Evolutionary conservation across 2,797 vertebrate species (phyloP).

Genomic region (Taenioides sp.): DNA sequence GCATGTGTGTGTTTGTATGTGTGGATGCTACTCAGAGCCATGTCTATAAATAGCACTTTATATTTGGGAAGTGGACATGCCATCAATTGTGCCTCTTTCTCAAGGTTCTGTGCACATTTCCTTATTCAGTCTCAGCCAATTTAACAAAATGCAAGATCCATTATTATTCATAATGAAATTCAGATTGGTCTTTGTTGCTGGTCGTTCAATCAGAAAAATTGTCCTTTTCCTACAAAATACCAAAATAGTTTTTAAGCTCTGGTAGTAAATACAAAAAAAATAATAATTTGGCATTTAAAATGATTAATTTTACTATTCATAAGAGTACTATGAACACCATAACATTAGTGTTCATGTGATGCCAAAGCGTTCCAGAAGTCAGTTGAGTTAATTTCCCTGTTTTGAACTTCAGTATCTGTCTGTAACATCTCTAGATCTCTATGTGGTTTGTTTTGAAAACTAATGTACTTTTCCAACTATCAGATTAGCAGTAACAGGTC

Average conservation of each 20-base stretch:
- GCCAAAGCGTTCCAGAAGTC: not conserved
- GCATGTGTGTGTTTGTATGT: slow-evolving; percentile 17
- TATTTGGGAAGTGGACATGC: slow-evolving; percentile 24
- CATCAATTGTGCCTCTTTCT: slow-evolving; percentile 27
- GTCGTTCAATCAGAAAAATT: slow-evolving; percentile 8
- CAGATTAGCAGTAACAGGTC: too few relatives aligned
- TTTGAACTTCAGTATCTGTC: not conserved
- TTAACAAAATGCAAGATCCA: slow-evolving; percentile 2
- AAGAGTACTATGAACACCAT: not conserved
- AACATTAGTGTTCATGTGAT: not conserved
- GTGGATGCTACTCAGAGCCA: slow-evolving; percentile 15
- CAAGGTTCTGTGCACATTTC: slow-evolving; percentile 18
- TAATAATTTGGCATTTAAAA: not conserved
- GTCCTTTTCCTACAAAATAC: not conserved
- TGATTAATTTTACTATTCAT: not conserved
- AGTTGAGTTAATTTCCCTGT: not conserved
- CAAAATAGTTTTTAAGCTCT: not conserved
- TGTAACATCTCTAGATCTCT: too few relatives aligned
- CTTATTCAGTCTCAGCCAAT: slow-evolving; percentile 13
- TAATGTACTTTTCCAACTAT: too few relatives aligned
- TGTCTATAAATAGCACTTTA: slow-evolving; percentile 37
- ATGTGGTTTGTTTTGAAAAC: too few relatives aligned
- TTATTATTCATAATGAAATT: not conserved
- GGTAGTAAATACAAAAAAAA: not conserved
- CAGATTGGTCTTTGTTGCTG: slow-evolving; percentile 8